Conservation (phyloP, 1,140 invertebrate species). For the Acromyrmex echinatior region DNA sequence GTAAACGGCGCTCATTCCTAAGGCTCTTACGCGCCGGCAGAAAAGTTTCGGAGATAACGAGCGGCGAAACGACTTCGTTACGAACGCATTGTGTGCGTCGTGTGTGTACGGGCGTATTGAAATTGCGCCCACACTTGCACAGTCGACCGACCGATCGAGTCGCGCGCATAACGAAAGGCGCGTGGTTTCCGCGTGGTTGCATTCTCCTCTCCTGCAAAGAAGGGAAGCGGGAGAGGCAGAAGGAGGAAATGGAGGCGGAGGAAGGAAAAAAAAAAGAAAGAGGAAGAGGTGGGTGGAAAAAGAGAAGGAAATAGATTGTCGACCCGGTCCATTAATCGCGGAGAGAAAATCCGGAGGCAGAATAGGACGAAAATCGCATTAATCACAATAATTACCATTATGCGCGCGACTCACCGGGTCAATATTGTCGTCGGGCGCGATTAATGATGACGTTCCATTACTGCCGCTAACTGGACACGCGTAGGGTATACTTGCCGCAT, state of each 20-base stretch:
- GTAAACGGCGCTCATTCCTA: constrained; percentile 20
- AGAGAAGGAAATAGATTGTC: constrained; percentile 50
- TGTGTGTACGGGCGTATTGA: constrained; percentile 8
- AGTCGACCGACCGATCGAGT: constrained; percentile 6
- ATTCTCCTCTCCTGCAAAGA: constrained; percentile 37
- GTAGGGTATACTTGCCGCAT: constrained; percentile 16
- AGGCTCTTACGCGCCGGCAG: constrained; percentile 4
- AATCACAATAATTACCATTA: constrained; percentile 55
- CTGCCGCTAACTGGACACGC: constrained; percentile 4
- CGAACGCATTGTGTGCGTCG: constrained; percentile 24
- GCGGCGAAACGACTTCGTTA: constrained; percentile 41
- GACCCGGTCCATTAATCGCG: constrained; percentile 69
- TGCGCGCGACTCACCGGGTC: not conserved
- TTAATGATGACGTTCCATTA: constrained; percentile 49
- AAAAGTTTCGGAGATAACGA: constrained; percentile 51
- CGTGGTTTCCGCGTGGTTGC: constrained; percentile 64
- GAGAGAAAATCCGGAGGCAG: constrained; percentile 47
- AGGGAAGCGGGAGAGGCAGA: constrained; percentile 2
- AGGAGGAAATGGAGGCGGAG: constrained; percentile 34
- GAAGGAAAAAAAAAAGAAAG: not conserved
- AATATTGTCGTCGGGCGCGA: constrained; percentile 13
- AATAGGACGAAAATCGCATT: constrained; percentile 55
- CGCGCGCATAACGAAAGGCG: constrained; percentile 23
- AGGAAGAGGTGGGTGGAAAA: constrained; percentile 13
- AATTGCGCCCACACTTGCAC: constrained; percentile 25